These are phyloP conservation scores for Cinclus mexicanus DNA, from an alignment of 2,113 vertebrate genomes.

Conservation along the genomic window DNA sequence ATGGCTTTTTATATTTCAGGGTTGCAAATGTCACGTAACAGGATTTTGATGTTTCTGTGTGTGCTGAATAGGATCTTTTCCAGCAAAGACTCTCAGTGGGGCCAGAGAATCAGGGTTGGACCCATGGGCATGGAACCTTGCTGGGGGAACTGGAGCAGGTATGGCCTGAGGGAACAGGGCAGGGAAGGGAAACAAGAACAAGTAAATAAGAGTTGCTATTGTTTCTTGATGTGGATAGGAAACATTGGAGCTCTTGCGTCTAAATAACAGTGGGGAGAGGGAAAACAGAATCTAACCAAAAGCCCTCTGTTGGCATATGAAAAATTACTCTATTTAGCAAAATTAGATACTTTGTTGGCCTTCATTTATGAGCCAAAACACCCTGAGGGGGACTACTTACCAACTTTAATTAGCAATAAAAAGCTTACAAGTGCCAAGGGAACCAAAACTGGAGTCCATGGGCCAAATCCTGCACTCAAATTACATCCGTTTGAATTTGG, in stretches of 20 bases:
- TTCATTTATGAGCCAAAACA: constrained; percentile 65
- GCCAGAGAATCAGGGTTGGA: accelerated
- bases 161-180: not conserved
- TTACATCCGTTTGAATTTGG: not conserved
- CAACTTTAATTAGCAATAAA: constrained; percentile 68
- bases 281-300: constrained; percentile 51
- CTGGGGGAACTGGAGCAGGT: not conserved
- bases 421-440: constrained; percentile 56
- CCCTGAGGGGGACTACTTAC: constrained; percentile 63
- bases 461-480: constrained; percentile 19
- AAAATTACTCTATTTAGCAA: constrained; percentile 65
- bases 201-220: not conserved
- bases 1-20: not conserved
- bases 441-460: constrained; percentile 15
- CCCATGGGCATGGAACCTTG: not conserved
- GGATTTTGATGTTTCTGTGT: not conserved
- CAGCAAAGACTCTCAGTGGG: not conserved
- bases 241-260: not conserved
- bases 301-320: constrained; percentile 60
- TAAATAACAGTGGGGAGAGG: constrained; percentile 24
- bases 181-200: not conserved
- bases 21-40: not conserved
- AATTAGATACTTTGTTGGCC: constrained; percentile 68
- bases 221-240: constrained; percentile 2
- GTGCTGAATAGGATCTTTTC: not conserved